phyloP scores from a whole-genome alignment of 92 coral and sea anemone genomes.

The Parazoanthus darwini region DNA sequence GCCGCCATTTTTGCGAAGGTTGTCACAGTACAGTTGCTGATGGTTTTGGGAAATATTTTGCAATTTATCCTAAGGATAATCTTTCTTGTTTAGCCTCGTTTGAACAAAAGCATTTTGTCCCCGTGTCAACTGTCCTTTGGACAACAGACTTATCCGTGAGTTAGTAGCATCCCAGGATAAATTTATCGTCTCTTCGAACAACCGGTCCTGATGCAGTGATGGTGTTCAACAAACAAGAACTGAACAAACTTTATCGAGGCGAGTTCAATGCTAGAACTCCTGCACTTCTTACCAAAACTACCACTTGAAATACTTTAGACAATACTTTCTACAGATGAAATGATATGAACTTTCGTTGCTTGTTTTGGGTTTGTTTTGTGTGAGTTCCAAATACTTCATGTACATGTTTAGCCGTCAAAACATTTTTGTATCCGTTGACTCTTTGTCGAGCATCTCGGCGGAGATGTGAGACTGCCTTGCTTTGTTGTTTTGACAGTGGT shows the following conservation, averaged over 20 bases:
- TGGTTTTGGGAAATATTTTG: no score
- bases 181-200: conserved; percentile 1
- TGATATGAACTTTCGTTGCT: background rate
- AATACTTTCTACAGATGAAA: conserved; percentile 11
- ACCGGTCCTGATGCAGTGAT: conserved; percentile 3
- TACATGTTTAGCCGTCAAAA: background rate
- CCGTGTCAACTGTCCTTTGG: background rate
- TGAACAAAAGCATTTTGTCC: background rate
- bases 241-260: background rate
- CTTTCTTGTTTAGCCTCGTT: no score
- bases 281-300: conserved; percentile 14
- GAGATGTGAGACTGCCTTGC: background rate
- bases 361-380: background rate
- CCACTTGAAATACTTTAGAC: conserved; percentile 16
- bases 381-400: background rate
- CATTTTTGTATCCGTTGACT: background rate
- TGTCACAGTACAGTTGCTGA: no score
- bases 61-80: no score
- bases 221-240: conserved; percentile 8
- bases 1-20: no score
- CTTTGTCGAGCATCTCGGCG: background rate
- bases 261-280: background rate
- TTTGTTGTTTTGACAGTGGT: conserved; percentile 2
- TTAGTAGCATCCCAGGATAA: conserved; percentile 11
- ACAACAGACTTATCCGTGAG: conserved; percentile 16